These are phyloP conservation scores for Bellardia pandia DNA, from an alignment of 2,888 invertebrate species.

Conservation along the genomic window DNA sequence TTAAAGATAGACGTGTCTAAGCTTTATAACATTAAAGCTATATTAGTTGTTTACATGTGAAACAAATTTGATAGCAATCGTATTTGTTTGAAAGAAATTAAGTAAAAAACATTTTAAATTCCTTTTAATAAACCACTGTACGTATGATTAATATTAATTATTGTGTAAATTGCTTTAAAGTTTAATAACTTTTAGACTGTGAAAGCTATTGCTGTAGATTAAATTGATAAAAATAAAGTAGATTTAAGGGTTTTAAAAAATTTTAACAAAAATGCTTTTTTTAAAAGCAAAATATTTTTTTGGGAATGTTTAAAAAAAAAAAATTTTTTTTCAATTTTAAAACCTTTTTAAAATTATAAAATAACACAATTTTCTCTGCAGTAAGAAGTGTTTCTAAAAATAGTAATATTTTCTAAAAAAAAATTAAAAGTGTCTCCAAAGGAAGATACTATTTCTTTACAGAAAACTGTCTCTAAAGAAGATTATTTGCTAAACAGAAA, in stretches of 20 bases:
- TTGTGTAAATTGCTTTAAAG: background rate
- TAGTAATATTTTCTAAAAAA: no score
- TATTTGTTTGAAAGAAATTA: background rate
- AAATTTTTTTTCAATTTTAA: no score
- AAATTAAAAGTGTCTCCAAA: no score
- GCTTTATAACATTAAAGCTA: no score
- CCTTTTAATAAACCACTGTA: background rate
- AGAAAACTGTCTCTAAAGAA: no score
- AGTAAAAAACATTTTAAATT: background rate
- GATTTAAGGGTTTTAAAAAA: background rate
- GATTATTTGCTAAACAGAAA: no score
- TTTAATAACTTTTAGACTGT: background rate
- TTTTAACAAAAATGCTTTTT: background rate
- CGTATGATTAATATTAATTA: slow-evolving; percentile 9
- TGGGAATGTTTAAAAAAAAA: no score
- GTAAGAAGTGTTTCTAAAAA: no score
- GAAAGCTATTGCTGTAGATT: background rate
- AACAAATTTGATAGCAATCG: background rate
- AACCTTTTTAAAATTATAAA: no score
- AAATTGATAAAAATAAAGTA: background rate
- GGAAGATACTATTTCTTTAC: no score
- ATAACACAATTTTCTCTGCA: no score
- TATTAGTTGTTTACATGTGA: background rate
- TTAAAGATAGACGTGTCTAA: no score
- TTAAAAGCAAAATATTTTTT: background rate